Evolutionary conservation across 2,888 invertebrate genomes (phyloP).

Genomic region (Sesia apiformis): DNA sequence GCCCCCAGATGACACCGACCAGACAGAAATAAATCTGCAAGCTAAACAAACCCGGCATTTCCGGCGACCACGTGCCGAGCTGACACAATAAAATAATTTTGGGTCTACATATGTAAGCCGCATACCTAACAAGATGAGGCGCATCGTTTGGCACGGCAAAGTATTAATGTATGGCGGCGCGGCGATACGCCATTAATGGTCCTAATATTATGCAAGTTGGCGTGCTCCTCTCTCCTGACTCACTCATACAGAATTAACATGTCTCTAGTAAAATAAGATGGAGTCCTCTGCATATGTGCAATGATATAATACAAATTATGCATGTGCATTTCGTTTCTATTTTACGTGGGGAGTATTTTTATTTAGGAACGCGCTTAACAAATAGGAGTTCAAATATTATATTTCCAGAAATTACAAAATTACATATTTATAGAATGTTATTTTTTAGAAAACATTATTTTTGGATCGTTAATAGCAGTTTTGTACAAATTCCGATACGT

Average conservation of each 20-base stretch:
- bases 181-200: slow-evolving; percentile 49
- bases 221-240: slow-evolving; percentile 39
- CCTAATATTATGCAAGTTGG: slow-evolving; percentile 54
- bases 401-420: too few relatives aligned
- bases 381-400: too few relatives aligned
- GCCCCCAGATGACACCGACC: slow-evolving; percentile 59
- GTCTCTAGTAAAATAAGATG: slow-evolving; percentile 22
- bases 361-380: too few relatives aligned
- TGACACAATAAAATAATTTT: slow-evolving; percentile 50
- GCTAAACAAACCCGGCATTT: slow-evolving; percentile 66
- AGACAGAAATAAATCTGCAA: slow-evolving; percentile 67
- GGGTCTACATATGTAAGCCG: slow-evolving; percentile 16
- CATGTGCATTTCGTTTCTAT: too few relatives aligned
- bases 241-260: slow-evolving; percentile 53
- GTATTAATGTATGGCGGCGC: slow-evolving; percentile 10
- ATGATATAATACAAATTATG: too few relatives aligned
- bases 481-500: too few relatives aligned
- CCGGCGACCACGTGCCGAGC: slow-evolving; percentile 51
- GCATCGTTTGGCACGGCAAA: slow-evolving; percentile 11
- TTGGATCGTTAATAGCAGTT: too few relatives aligned
- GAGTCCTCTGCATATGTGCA: background rate
- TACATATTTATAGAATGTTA: too few relatives aligned
- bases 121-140: slow-evolving; percentile 1
- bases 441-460: too few relatives aligned
- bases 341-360: too few relatives aligned